Evolutionary conservation across 2,113 vertebrate genomes (phyloP).

Genomic region (Hyperopisus bebe): DNA sequence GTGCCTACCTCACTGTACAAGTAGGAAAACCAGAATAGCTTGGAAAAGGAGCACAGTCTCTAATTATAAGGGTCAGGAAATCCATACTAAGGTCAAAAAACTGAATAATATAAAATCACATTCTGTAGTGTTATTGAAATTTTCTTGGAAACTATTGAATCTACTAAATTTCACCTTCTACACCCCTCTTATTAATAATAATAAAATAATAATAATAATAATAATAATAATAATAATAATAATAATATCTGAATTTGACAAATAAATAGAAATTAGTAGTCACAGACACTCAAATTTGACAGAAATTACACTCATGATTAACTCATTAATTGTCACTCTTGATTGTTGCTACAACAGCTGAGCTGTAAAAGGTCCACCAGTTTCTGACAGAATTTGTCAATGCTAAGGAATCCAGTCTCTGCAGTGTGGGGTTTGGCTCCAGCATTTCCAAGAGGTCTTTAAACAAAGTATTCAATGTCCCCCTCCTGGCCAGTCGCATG

Average conservation of each 20-base stretch:
- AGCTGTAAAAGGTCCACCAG: background rate
- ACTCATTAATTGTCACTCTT: background rate
- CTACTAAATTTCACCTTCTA: background rate
- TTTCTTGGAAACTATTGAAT: background rate
- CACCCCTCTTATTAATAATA: background rate
- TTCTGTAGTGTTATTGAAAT: background rate
- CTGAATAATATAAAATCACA: background rate
- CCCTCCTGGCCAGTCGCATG: background rate
- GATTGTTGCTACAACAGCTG: background rate
- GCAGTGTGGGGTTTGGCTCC: too few species aligned
- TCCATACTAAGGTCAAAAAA: background rate
- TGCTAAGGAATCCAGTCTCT: background rate
- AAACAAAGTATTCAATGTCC: background rate
- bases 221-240: background rate
- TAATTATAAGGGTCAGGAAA: background rate
- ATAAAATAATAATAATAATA: background rate
- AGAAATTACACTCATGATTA: background rate
- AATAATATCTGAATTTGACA: background rate
- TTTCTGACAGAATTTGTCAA: background rate
- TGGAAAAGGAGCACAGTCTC: background rate
- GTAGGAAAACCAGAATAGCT: background rate
- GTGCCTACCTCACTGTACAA: background rate
- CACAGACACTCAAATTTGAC: background rate
- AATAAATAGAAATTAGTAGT: background rate
- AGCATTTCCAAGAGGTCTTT: background rate